Base-by-base conservation (phyloP, 2,888 invertebrate genomes). In the Nomada ruficornis region DNA sequence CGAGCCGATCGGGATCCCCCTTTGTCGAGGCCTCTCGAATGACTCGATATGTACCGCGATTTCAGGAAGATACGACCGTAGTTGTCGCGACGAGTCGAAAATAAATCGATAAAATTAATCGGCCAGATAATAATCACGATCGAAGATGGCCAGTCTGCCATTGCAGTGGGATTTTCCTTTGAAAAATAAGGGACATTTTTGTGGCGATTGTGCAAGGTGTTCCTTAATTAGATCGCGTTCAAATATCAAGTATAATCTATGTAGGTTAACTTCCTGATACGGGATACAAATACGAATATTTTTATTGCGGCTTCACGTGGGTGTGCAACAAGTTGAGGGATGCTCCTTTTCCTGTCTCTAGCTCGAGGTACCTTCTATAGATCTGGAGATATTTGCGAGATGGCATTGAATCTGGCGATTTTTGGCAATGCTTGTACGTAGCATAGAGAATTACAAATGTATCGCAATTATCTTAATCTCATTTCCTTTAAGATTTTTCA, bases 51-150 rank as follows among this genome's bases (percentile, higher is more conserved):
- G 54, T 20, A 47, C 23, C 52, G 11, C 36, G 64, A 54, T 62
- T 44, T 57, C 11, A 11, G 13, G 23, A 15, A 54, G 65, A 65
- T 54, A 65, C n/a, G 47, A 57, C 13, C 18, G 44, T 64, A 23
- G 13, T 36, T 23, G 71, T 44, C 64, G 59, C 44, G 44, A 59
- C 55, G 18, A 2, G 50, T 55, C 65, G 60, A 67, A 62, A 29
- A 57, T 29, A 63, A 29, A 18, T 78, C 62, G 80, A 80, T 68
- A 63, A 62, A 47, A 5, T 72, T 73, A 73, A 72, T 72, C 80
- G 62, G 10, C 0, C 9, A 11, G 72, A 79, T 79, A 57, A 42
- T 9, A 11, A 78, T 80, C 80, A 11, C 2, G 54, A 52, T 63
- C 67, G 47, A n/a, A 13, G 15, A 7, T 42, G n/a, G 60, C 29